Evolutionary conservation across 2,797 vertebrate species (phyloP).

Genomic region (Poeciliopsis presidionis): DNA sequence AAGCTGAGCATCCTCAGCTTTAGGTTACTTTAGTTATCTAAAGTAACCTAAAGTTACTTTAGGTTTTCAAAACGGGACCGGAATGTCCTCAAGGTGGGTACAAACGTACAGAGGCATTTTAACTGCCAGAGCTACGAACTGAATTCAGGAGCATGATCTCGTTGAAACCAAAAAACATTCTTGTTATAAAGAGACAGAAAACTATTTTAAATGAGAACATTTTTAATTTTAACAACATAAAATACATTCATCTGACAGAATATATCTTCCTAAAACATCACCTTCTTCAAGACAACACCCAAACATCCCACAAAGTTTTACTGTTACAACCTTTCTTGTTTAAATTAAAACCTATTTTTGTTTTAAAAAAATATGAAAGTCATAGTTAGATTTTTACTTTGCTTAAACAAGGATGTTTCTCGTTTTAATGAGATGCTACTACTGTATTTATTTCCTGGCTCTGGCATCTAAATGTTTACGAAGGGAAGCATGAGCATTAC

Average conservation of each 20-base stretch:
- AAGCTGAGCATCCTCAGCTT: not conserved
- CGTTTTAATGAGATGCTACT: not conserved
- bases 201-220: no score
- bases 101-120: not conserved
- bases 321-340: not conserved
- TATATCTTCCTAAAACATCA: not conserved
- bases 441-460: not conserved
- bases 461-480: not conserved
- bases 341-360: not conserved
- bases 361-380: not conserved
- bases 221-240: not conserved
- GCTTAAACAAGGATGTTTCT: not conserved
- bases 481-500: not conserved
- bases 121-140: not conserved
- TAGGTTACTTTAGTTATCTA: no score
- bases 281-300: not conserved
- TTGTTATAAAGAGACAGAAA: not conserved
- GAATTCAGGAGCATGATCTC: not conserved
- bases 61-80: not conserved
- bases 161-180: not conserved
- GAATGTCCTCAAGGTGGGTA: not conserved
- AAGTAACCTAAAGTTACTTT: no score
- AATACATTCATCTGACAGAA: not conserved
- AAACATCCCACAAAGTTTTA: not conserved
- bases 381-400: not conserved